A percentile compares a stretch with the other conserved stretches of the same genome.
Evolutionary conservation across 2,888 invertebrate species (phyloP).

Genomic region (Phania funesta): DNA sequence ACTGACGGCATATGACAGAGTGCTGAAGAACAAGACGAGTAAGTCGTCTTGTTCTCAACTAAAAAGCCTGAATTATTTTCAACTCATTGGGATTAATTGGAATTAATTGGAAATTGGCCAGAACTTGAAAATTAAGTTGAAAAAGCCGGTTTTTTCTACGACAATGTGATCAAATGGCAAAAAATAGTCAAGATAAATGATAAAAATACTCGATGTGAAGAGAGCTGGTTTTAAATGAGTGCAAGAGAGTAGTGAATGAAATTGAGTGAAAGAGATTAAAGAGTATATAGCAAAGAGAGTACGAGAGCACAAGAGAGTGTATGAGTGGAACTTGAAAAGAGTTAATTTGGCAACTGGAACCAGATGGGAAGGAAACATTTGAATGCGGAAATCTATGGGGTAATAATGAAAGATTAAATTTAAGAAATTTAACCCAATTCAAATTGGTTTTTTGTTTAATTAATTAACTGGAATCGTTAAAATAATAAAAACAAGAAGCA

Average conservation of each 20-base stretch:
- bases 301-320: slow-evolving; percentile 6
- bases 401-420: background rate
- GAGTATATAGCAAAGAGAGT: background rate
- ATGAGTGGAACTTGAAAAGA: background rate
- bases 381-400: background rate
- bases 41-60: slow-evolving; percentile 26
- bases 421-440: background rate
- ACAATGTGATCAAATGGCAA: slow-evolving; percentile 46
- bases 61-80: slow-evolving; percentile 55
- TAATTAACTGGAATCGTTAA: too few relatives aligned
- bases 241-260: background rate
- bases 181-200: slow-evolving; percentile 14
- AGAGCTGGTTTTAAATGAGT: background rate
- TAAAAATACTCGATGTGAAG: slow-evolving; percentile 13
- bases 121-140: slow-evolving; percentile 66
- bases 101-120: slow-evolving; percentile 68
- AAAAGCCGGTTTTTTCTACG: slow-evolving; percentile 54
- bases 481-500: too few relatives aligned
- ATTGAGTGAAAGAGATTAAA: slow-evolving; percentile 23
- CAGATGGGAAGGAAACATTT: background rate
- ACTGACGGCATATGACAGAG: background rate
- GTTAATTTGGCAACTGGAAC: background rate
- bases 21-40: background rate
- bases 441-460: too few relatives aligned
- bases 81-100: slow-evolving; percentile 67